These are phyloP conservation scores for Melozone crissalis DNA, from an alignment of 2,113 vertebrate genomes.

Conservation along the genomic window DNA sequence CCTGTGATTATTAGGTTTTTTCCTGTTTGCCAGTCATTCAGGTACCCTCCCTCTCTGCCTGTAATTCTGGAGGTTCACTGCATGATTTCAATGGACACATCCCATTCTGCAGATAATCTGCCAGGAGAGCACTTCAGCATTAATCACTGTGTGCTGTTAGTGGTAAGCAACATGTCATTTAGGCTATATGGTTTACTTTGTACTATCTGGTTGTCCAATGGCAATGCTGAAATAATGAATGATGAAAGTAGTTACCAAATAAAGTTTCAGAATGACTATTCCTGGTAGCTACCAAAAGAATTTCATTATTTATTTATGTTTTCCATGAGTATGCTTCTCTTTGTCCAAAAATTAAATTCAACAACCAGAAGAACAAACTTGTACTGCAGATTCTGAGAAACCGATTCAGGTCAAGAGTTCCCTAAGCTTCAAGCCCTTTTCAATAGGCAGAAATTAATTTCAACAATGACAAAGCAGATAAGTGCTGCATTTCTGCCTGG, in stretches of 20 bases:
- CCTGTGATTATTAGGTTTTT: not conserved
- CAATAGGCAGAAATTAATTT: not conserved
- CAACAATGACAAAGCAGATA: not conserved
- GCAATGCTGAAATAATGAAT: not conserved
- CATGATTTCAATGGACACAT: not conserved
- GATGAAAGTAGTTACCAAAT: not conserved
- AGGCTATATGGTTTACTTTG: not conserved
- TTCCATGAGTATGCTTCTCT: not conserved
- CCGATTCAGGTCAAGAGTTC: not conserved
- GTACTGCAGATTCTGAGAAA: slow-evolving; percentile 26
- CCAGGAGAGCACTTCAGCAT: not conserved
- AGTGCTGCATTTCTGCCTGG: not conserved
- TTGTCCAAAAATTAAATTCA: not conserved
- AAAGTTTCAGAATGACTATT: not conserved
- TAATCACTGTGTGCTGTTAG: not conserved
- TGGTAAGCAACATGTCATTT: not conserved
- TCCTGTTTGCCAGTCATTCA: not conserved
- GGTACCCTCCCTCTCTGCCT: not conserved
- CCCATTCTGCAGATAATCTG: not conserved
- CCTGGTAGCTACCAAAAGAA: not conserved
- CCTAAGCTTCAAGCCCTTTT: not conserved
- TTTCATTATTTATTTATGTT: not conserved
- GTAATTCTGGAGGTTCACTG: not conserved
- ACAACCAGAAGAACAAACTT: not conserved
- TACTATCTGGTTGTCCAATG: not conserved